Evolutionary conservation across 2,797 vertebrate species (phyloP).

Genomic region (Hephaestus fuliginosus): DNA sequence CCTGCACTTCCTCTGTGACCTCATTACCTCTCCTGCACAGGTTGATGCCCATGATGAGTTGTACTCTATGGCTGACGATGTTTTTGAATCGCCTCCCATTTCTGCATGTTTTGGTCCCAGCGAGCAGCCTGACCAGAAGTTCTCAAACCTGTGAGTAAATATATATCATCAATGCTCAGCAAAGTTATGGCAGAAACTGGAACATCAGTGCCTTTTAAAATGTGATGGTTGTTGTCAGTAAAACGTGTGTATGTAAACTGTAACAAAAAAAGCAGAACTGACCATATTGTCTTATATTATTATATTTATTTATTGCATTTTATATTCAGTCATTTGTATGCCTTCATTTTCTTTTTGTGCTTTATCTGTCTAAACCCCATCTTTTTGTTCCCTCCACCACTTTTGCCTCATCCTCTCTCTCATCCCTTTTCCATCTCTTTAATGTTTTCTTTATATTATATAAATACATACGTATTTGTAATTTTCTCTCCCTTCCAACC

Average conservation of each 20-base stretch:
- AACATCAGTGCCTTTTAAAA: not conserved
- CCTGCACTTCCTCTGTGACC: not conserved
- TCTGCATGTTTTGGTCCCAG: slow-evolving; percentile 85
- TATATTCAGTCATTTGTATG: not conserved
- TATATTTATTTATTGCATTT: not conserved
- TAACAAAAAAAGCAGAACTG: not conserved
- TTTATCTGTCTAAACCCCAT: not conserved
- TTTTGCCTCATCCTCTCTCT: not conserved
- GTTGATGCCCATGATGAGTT: slow-evolving; percentile 90
- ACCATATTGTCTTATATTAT: not conserved
- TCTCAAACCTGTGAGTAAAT: slow-evolving; percentile 85
- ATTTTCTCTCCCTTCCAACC: not conserved
- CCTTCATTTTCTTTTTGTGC: not conserved
- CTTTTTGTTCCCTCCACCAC: not conserved
- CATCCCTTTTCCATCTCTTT: not conserved
- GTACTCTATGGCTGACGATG: slow-evolving; percentile 95
- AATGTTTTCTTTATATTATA: not conserved
- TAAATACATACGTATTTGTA: too few relatives aligned
- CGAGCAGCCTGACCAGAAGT: slow-evolving; percentile 75
- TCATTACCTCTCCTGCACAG: slow-evolving; percentile 63
- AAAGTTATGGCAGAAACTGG: not conserved
- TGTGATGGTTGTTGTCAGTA: not conserved
- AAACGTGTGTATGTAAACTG: not conserved
- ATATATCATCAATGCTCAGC: not conserved
- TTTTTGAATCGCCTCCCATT: slow-evolving; percentile 95